Evolutionary conservation across 1,140 invertebrate species (phyloP).

Genomic region (Stratiolaelaps scimitus): DNA sequence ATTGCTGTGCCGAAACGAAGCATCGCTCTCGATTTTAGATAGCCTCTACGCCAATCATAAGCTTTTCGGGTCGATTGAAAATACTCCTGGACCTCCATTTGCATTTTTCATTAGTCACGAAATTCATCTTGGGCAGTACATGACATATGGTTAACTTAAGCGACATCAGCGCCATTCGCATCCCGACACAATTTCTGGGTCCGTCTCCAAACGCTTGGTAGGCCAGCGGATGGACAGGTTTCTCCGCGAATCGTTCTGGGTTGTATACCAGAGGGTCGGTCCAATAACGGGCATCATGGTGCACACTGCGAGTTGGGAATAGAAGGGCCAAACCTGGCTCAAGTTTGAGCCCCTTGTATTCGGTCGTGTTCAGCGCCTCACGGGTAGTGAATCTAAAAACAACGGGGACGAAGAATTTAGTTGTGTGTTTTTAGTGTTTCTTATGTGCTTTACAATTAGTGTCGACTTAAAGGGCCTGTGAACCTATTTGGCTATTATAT

Average conservation of each 20-base stretch:
- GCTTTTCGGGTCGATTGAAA: background rate
- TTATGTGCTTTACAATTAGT: too few relatives aligned
- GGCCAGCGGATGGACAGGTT: background rate
- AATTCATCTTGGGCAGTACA: background rate
- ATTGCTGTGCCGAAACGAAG: too few relatives aligned
- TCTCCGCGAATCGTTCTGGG: constrained; percentile 1
- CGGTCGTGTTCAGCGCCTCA: too few relatives aligned
- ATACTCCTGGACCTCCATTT: background rate
- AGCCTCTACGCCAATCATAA: background rate
- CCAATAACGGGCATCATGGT: constrained; percentile 2
- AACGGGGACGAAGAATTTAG: too few relatives aligned
- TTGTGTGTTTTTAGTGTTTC: too few relatives aligned
- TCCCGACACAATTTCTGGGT: constrained; percentile 2
- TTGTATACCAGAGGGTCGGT: background rate
- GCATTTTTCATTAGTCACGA: background rate
- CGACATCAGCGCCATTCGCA: constrained; percentile 4
- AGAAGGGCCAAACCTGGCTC: too few relatives aligned
- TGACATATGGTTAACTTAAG: background rate
- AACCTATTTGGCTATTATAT: too few relatives aligned
- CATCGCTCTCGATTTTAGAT: too few relatives aligned
- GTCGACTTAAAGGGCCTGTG: too few relatives aligned
- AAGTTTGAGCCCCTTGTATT: too few relatives aligned
- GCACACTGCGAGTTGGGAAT: too few relatives aligned
- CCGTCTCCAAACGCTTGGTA: constrained; percentile 1
- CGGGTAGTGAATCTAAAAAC: too few relatives aligned